Conservation (phyloP, 2,888 invertebrate species). For the Teleiodes luculella region DNA sequence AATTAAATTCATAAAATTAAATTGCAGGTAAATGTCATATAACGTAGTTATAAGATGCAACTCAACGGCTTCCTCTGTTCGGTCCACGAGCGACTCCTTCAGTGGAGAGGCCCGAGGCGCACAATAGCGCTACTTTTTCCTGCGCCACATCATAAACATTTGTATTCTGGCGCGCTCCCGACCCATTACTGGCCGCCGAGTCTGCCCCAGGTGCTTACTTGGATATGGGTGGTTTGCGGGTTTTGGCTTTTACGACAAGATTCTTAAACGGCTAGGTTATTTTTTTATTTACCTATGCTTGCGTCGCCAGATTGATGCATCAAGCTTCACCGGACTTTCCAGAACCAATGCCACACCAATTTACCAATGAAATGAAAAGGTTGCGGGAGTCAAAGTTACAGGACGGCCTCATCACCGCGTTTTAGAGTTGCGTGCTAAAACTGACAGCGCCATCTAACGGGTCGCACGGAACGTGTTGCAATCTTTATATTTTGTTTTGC, state of each 20-base stretch:
- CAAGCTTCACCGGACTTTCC: no score
- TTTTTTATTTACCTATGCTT: no score
- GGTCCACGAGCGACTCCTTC: constrained; percentile 57
- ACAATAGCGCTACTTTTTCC: constrained; percentile 74
- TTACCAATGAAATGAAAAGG: no score
- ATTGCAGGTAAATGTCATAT: neutral
- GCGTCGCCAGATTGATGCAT: no score
- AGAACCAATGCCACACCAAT: no score
- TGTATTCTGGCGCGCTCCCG: constrained; percentile 58
- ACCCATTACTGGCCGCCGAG: constrained; percentile 12
- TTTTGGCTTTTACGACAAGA: neutral
- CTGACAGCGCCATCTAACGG: no score
- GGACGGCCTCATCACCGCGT: no score
- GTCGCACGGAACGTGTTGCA: no score
- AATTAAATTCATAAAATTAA: no score
- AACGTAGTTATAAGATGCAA: constrained; percentile 31
- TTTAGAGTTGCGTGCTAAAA: no score
- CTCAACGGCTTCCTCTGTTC: constrained; percentile 37
- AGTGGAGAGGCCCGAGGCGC: constrained; percentile 59
- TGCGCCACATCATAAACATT: constrained; percentile 61
- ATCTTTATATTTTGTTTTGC: no score
- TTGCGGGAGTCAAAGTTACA: no score
- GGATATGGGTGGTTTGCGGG: neutral
- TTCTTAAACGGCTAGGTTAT: neutral
- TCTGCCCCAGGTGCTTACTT: neutral